Evolutionary conservation across 2,888 invertebrate species (phyloP).

Genomic region (Heteropelma amictum): DNA sequence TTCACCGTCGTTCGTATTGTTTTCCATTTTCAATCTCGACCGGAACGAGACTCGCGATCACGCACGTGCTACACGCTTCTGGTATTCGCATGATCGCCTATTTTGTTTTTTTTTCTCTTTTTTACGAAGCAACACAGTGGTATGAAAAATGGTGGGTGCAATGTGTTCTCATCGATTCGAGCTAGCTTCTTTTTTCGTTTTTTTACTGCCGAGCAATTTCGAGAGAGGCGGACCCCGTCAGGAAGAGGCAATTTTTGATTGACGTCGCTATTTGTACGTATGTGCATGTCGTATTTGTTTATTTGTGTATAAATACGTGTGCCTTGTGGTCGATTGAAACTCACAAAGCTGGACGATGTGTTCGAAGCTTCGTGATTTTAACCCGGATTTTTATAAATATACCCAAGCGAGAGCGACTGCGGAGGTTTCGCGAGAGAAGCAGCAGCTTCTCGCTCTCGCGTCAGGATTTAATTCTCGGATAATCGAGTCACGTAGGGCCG

Average conservation of each 20-base stretch:
- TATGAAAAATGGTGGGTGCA: not conserved
- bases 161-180: slow-evolving; percentile 3
- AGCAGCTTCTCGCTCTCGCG: slow-evolving; percentile 21
- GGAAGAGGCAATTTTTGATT: slow-evolving; percentile 2
- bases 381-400: not conserved
- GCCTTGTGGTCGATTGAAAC: not conserved
- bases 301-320: no score
- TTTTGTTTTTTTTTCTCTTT: not conserved
- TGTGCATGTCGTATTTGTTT: not conserved
- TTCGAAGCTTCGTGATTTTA: not conserved
- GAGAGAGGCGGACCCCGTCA: not conserved
- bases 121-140: slow-evolving; percentile 26
- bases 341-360: not conserved
- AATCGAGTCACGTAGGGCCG: slow-evolving; percentile 56
- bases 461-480: slow-evolving; percentile 55
- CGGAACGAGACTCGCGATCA: not conserved
- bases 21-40: slow-evolving; percentile 18
- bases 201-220: slow-evolving; percentile 14
- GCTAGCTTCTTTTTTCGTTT: not conserved
- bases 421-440: slow-evolving; percentile 3
- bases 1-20: not conserved
- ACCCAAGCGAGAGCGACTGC: not conserved
- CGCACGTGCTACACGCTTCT: no score
- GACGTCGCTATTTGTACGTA: not conserved
- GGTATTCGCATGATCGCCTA: slow-evolving; percentile 1